Percentiles rank a stretch among this genome's conserved stretches.
Conservation (phyloP, 2,797 vertebrate genomes). For the Pseudochromis fuscus region DNA sequence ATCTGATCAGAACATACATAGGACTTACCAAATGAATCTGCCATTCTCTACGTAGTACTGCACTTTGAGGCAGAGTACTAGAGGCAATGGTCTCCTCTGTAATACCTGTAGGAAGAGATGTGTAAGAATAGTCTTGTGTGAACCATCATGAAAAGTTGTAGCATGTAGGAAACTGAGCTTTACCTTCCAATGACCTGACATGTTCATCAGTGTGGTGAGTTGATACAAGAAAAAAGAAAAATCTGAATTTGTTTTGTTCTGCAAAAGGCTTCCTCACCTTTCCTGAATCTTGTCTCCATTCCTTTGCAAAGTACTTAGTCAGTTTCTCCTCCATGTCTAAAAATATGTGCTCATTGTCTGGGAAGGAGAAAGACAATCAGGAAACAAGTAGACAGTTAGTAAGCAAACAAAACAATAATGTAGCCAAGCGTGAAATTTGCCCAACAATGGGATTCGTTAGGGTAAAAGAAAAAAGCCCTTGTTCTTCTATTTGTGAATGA, state of each 20-base stretch:
- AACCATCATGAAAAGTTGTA: background rate
- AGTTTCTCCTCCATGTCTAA: constrained; percentile 93
- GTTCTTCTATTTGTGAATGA: constrained; percentile 62
- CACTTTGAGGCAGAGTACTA: constrained; percentile 89
- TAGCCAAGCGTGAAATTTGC: constrained; percentile 74
- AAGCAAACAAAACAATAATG: constrained; percentile 75
- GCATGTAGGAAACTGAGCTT: constrained; percentile 42
- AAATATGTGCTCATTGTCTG: constrained; percentile 93
- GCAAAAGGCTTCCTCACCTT: constrained; percentile 77
- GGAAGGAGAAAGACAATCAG: constrained; percentile 54
- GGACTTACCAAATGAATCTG: constrained; percentile 88
- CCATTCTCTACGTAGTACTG: constrained; percentile 93
- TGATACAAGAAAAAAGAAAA: background rate
- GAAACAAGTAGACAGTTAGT: constrained; percentile 67
- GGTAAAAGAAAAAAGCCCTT: constrained; percentile 55
- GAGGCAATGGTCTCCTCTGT: constrained; percentile 84
- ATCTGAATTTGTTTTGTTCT: background rate
- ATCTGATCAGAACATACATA: background rate
- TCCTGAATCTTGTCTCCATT: constrained; percentile 87
- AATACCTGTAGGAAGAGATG: constrained; percentile 79
- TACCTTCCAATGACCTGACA: constrained; percentile 26
- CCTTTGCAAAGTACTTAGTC: constrained; percentile 91
- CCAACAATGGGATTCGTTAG: constrained; percentile 78
- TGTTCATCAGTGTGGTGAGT: background rate
- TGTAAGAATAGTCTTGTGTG: constrained; percentile 9